phyloP scores from a whole-genome alignment of 1,140 invertebrate genomes.

The Pseudomyrmex gracilis region DNA sequence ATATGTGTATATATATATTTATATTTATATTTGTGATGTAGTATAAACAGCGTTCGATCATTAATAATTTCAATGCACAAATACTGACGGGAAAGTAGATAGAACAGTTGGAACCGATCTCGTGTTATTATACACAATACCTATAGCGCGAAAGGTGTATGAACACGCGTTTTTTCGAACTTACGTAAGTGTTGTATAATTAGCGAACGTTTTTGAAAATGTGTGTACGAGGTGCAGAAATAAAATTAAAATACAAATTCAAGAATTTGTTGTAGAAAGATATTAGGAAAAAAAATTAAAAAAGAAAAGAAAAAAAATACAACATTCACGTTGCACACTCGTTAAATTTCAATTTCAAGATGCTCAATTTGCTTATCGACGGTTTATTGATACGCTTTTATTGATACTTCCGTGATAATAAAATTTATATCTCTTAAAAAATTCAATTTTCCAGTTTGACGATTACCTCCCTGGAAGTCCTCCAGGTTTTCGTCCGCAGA shows the following conservation, averaged over 20 bases:
- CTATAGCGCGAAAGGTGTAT: too few species aligned
- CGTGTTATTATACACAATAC: background rate
- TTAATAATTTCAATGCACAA: constrained; percentile 32
- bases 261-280: background rate
- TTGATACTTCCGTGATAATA: constrained; percentile 14
- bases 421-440: constrained; percentile 40
- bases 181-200: too few species aligned
- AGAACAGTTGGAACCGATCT: background rate
- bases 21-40: constrained; percentile 6
- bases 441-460: constrained; percentile 45
- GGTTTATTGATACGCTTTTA: background rate
- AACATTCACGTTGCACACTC: background rate
- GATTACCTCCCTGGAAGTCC: background rate
- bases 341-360: constrained; percentile 20
- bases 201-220: too few species aligned
- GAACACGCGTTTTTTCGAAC: too few species aligned
- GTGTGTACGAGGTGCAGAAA: background rate
- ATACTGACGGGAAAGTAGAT: background rate
- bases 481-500: background rate
- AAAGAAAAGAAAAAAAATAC: background rate
- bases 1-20: too few species aligned
- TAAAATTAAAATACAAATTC: background rate
- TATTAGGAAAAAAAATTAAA: background rate
- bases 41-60: constrained; percentile 19
- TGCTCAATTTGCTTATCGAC: background rate